Base-by-base conservation (phyloP, 2,797 vertebrate species). In the Scolopax bukidnonensis region DNA sequence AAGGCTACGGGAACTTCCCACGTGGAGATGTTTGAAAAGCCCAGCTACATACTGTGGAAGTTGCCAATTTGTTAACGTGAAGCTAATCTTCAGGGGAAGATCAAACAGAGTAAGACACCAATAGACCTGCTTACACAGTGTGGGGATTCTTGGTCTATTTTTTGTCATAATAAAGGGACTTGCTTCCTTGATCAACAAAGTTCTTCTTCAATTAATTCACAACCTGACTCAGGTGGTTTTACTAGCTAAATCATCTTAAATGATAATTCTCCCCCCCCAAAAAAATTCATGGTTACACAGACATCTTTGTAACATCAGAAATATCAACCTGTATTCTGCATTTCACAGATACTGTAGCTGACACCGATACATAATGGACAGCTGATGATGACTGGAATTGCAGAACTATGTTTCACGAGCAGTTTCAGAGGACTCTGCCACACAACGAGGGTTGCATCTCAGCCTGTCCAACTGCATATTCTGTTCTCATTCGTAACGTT, bases 11-110 rank as follows among this genome's bases (percentile, higher is more conserved):
- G 23, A 50, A 57, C 9, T 30, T 41, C 45, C 24, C 1, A 1
- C 5, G 9, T 19, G 57, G n/a, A 51, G 20, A 19, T 10, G 5
- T 53, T n/a, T 57, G 48, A 48, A 69, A 54, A 60, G 32, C 23
- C 17, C 17, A n/a, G 21, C 32, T n/a, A 69, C 33, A 28, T 1
- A 19, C 38, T 28, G 23, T 47, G 27, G 30, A 64, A 54, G 41
- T 4, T 23, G 24, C 21, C 10, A 19, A 4, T 17, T 76, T 2
- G 2, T 25, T 61, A 41, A 21, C 1, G 0, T 19, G 33, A 71
- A 76, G 48, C 27, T 63, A 12, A 33, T 27, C 40, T 77, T 76
- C 16, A 28, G 13, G 33, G 36, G 40, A 60, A 64, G 9, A 30
- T 20, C 32, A 19, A 77, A 60, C 16, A 65, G 43, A 54, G 10